These are phyloP conservation scores for Ficedula albicollis DNA, from an alignment of 2,797 vertebrate genomes.

Conservation along the genomic window DNA sequence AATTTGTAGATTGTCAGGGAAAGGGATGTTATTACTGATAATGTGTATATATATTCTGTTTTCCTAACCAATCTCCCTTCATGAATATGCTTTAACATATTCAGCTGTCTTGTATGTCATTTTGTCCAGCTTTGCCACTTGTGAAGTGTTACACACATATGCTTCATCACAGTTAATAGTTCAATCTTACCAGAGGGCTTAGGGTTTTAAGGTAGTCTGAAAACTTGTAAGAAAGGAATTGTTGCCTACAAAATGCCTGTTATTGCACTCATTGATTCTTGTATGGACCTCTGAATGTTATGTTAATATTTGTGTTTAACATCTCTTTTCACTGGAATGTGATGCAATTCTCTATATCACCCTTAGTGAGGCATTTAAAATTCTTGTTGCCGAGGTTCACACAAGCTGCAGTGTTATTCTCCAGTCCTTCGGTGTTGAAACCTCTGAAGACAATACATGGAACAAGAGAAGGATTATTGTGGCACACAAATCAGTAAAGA, in stretches of 20 bases:
- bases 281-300: not conserved
- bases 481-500: not conserved
- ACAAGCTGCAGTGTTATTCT: not conserved
- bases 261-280: not conserved
- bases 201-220: slow-evolving; percentile 47
- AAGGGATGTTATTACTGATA: slow-evolving; percentile 21
- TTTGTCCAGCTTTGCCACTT: slow-evolving; percentile 44
- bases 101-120: slow-evolving; percentile 50
- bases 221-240: not conserved
- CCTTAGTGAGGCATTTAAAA: not conserved
- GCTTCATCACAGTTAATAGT: slow-evolving; percentile 24
- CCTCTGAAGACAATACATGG: not conserved
- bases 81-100: slow-evolving; percentile 43
- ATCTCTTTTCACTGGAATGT: not conserved
- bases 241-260: not conserved
- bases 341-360: not conserved
- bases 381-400: not conserved
- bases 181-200: not conserved
- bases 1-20: slow-evolving; percentile 20
- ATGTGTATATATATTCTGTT: slow-evolving; percentile 25
- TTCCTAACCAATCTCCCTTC: slow-evolving; percentile 27
- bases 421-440: not conserved
- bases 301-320: not conserved
- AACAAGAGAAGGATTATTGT: not conserved
- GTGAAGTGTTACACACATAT: slow-evolving; percentile 25